Evolutionary conservation across 1,140 invertebrate genomes (phyloP).

Genomic region (Mycetomoellerius zeteki): DNA sequence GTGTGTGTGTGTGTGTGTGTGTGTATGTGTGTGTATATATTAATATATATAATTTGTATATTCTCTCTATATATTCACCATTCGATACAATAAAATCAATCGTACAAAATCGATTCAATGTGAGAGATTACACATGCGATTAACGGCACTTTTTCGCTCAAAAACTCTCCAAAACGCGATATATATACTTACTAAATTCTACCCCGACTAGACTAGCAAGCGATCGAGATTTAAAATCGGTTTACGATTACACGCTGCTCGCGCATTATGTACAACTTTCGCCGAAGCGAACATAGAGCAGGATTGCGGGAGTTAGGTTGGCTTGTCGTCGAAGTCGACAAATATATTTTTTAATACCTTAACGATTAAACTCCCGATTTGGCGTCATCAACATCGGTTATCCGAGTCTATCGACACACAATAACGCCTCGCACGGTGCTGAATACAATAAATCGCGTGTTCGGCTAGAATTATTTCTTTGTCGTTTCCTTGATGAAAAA

Average conservation of each 20-base stretch:
- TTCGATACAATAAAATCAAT: constrained; percentile 19
- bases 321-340: constrained; percentile 34
- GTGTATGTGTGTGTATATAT: not conserved
- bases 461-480: not conserved
- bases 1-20: too few species aligned
- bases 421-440: not conserved
- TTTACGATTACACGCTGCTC: constrained; percentile 62
- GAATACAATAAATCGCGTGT: constrained; percentile 14
- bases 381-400: too few species aligned
- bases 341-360: constrained; percentile 77
- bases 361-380: constrained; percentile 51
- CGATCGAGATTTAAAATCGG: constrained; percentile 75
- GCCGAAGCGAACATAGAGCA: not conserved
- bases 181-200: constrained; percentile 63
- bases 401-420: not conserved
- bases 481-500: not conserved
- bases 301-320: constrained; percentile 33
- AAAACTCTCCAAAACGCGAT: constrained; percentile 19
- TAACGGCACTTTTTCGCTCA: constrained; percentile 35
- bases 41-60: constrained; percentile 18
- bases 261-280: constrained; percentile 66
- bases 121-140: constrained; percentile 40
- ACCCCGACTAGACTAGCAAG: constrained; percentile 83
- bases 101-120: constrained; percentile 44
- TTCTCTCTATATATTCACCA: constrained; percentile 67